A percentile compares a stretch with the other conserved stretches of the same genome.
Evolutionary conservation across 2,113 vertebrate species (phyloP).

Genomic region (Sceloporus tristichus): DNA sequence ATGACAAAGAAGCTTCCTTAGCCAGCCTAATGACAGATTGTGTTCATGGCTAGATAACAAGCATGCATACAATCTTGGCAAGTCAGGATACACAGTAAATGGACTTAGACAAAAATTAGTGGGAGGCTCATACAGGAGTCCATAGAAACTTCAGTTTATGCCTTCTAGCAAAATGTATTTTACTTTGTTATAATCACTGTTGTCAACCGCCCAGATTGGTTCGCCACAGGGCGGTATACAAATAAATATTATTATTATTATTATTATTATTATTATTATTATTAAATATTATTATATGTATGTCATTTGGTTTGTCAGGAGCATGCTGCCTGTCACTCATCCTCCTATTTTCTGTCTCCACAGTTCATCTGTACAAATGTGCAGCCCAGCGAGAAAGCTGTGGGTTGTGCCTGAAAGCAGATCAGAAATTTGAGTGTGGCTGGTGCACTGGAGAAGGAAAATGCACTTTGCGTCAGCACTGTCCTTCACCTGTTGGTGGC

Average conservation of each 20-base stretch:
- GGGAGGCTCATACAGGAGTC: neutral
- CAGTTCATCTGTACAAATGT: constrained; percentile 98
- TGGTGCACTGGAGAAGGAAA: constrained; percentile 92
- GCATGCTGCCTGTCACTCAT: neutral
- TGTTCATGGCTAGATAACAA: neutral
- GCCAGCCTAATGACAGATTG: neutral
- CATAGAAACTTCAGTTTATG: neutral
- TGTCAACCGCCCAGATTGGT: too few species aligned
- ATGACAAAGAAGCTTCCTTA: neutral
- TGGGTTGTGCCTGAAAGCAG: constrained; percentile 94
- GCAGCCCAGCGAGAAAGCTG: constrained; percentile 97
- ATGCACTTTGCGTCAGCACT: constrained; percentile 90
- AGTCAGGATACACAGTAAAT: neutral
- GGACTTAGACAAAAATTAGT: neutral
- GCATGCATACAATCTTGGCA: neutral
- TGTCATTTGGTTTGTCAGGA: neutral
- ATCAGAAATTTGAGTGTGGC: constrained; percentile 95
- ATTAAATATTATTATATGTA: too few species aligned
- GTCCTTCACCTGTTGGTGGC: constrained; percentile 80
- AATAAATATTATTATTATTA: too few species aligned
- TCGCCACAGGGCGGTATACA: too few species aligned
- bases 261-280: too few species aligned
- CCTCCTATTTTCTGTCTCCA: neutral
- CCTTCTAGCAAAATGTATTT: neutral
- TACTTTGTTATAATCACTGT: too few species aligned